A percentile compares a stretch with the other conserved stretches of the same genome.
phyloP scores from a whole-genome alignment of 1,140 invertebrate genomes.

The Trachelipus rathkii region DNA sequence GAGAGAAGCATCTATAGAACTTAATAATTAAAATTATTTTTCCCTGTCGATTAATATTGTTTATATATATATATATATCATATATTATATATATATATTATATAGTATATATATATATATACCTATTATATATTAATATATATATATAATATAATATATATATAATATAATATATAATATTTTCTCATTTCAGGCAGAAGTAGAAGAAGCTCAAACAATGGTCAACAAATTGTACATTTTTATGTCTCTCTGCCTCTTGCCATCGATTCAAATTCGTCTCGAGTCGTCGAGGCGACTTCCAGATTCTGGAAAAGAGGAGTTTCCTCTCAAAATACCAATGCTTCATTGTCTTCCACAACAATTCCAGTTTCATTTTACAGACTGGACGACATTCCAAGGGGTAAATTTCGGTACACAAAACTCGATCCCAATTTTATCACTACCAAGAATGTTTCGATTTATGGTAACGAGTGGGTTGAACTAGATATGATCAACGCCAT shows the following conservation, averaged over 20 bases:
- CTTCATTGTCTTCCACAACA: neutral
- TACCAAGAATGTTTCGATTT: constrained; percentile 7
- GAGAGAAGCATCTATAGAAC: no score
- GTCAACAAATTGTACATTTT: constrained; percentile 28
- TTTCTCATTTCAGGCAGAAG: constrained; percentile 23
- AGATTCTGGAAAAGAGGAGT: constrained; percentile 27
- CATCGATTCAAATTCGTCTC: neutral
- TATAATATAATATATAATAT: neutral
- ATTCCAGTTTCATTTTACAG: constrained; percentile 18
- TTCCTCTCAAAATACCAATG: neutral
- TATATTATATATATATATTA: neutral
- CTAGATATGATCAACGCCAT: constrained; percentile 56
- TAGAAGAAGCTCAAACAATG: constrained; percentile 16
- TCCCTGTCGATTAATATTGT: neutral
- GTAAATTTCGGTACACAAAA: constrained; percentile 16
- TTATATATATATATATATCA: neutral
- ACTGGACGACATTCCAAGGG: constrained; percentile 24
- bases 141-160: neutral
- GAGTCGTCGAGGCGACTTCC: constrained; percentile 20
- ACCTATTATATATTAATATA: neutral
- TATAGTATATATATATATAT: neutral
- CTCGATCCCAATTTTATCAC: neutral
- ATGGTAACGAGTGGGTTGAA: constrained; percentile 53
- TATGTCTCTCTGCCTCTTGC: constrained; percentile 20
- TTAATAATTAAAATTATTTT: no score